phyloP scores from a whole-genome alignment of 2,797 vertebrate genomes.

The Pteronotus mesoamericanus region DNA sequence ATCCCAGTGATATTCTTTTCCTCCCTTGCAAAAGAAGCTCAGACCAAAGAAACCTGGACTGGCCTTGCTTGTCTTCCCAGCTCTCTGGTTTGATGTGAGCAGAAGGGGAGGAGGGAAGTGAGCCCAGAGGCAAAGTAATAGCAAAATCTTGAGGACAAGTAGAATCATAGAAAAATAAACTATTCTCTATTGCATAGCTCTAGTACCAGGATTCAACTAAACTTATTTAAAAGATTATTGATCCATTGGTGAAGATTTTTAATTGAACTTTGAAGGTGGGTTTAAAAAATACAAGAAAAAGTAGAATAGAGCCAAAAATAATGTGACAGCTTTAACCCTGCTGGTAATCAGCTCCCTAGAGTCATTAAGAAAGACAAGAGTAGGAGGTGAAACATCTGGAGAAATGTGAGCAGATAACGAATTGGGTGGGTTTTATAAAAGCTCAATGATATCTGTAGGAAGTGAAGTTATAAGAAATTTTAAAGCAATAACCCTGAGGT shows the following conservation, averaged over 20 bases:
- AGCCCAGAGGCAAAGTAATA: not conserved
- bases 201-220: not conserved
- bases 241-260: constrained; percentile 49
- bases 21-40: not conserved
- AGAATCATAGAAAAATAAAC: not conserved
- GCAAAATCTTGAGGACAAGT: not conserved
- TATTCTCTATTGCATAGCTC: not conserved
- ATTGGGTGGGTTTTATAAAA: constrained; percentile 66
- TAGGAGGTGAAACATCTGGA: constrained; percentile 76
- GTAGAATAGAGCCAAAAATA: constrained; percentile 55
- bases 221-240: constrained; percentile 39
- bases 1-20: not conserved
- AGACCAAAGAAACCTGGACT: not conserved
- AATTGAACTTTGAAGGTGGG: constrained; percentile 55
- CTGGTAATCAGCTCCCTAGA: constrained; percentile 70
- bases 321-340: constrained; percentile 68
- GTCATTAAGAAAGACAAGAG: constrained; percentile 77
- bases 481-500: constrained; percentile 55
- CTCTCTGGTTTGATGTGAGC: not conserved
- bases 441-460: constrained; percentile 68
- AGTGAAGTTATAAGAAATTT: constrained; percentile 63
- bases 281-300: constrained; percentile 28
- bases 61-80: too few relatives aligned
- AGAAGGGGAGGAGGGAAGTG: not conserved
- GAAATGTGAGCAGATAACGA: constrained; percentile 73